phyloP scores from a whole-genome alignment of 2,113 vertebrate genomes.

The Pygathrix nemaeus region DNA sequence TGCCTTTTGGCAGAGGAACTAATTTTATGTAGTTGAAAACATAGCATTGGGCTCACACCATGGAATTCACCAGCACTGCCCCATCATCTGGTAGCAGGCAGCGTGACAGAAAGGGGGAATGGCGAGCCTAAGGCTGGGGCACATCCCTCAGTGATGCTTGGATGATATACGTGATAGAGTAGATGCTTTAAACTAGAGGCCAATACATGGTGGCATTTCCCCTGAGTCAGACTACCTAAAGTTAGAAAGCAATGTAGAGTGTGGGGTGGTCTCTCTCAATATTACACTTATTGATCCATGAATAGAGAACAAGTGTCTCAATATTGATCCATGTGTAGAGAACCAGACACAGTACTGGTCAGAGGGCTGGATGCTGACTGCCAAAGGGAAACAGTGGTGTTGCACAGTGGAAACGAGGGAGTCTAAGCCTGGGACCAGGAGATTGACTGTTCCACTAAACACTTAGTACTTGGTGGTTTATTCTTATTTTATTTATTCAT shows the following conservation, averaged over 20 bases:
- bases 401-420: not conserved
- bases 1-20: not conserved
- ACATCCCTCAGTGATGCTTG: not conserved
- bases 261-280: not conserved
- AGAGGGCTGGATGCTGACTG: not conserved
- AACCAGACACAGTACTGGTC: not conserved
- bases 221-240: not conserved
- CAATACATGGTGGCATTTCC: not conserved
- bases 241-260: not conserved
- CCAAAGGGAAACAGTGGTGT: not conserved
- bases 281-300: not conserved
- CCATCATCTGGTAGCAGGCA: not conserved
- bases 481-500: too few relatives aligned
- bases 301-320: not conserved
- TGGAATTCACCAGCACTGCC: not conserved
- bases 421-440: not conserved
- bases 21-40: not conserved
- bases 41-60: not conserved
- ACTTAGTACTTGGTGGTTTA: too few relatives aligned
- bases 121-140: not conserved
- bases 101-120: not conserved
- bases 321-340: too few relatives aligned
- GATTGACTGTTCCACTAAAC: not conserved
- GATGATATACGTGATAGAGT: too few relatives aligned
- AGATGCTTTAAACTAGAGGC: not conserved